phyloP scores from a whole-genome alignment of 2,797 vertebrate genomes.

The Mionectes olivaceus region DNA sequence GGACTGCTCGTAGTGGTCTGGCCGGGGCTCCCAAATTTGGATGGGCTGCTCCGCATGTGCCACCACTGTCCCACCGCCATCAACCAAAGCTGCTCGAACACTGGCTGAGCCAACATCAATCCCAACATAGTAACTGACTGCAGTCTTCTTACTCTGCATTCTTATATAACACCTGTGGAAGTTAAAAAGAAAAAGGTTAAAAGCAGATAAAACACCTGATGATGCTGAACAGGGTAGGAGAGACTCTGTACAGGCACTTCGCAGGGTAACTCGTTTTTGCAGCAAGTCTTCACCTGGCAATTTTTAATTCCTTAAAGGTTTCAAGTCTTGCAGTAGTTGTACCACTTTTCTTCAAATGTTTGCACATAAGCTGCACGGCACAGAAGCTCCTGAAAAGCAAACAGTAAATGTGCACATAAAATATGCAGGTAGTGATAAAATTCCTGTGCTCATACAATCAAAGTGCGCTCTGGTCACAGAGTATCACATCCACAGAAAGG shows the following conservation, averaged over 20 bases:
- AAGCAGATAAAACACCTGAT: background rate
- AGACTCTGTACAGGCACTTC: background rate
- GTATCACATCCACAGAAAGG: background rate
- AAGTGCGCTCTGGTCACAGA: background rate
- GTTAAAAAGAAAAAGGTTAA: background rate
- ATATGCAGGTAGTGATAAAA: background rate
- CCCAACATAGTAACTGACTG: slow-evolving; percentile 84
- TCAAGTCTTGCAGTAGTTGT: background rate
- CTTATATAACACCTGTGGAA: slow-evolving; percentile 2
- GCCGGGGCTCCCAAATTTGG: slow-evolving; percentile 86
- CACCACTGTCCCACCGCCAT: slow-evolving; percentile 78
- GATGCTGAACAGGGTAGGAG: background rate
- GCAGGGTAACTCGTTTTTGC: background rate
- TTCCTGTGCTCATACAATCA: background rate
- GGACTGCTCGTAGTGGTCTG: slow-evolving; percentile 91
- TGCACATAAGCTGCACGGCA: background rate
- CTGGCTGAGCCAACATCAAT: slow-evolving; percentile 93
- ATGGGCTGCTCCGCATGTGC: slow-evolving; percentile 84
- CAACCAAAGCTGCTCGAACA: slow-evolving; percentile 91
- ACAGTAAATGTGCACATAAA: background rate
- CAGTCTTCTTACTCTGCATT: slow-evolving; percentile 59
- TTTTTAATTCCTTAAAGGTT: background rate
- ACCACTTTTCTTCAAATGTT: background rate
- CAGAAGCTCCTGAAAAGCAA: background rate
- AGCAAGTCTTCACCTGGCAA: background rate